Conservation (phyloP, 1,140 invertebrate species). For the Chelonus insularis region DNA sequence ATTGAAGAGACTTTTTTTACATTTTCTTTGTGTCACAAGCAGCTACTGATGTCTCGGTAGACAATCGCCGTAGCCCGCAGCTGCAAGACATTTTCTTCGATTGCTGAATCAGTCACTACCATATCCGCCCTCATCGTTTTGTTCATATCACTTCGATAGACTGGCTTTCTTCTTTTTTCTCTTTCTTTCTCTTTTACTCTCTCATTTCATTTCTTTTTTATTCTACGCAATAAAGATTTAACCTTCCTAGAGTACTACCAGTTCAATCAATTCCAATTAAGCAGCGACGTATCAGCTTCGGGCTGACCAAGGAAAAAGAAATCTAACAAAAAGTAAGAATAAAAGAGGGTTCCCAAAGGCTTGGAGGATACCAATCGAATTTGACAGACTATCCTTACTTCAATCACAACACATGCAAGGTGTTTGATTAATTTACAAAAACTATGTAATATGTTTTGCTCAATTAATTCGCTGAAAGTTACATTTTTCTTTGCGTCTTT, state of each 20-base stretch:
- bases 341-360: neutral
- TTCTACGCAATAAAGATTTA: constrained; percentile 5
- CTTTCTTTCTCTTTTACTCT: neutral
- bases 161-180: neutral
- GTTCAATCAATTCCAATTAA: constrained; percentile 4
- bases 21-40: constrained; percentile 3
- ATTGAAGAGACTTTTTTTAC: neutral
- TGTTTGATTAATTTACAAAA: neutral
- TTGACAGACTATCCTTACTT: neutral
- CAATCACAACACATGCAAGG: neutral
- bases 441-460: neutral
- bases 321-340: neutral
- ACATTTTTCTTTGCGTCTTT: too few relatives aligned
- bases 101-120: constrained; percentile 9
- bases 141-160: constrained; percentile 1
- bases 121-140: constrained; percentile 6
- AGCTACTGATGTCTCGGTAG: too few relatives aligned
- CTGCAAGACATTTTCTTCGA: constrained; percentile 2
- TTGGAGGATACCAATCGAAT: neutral
- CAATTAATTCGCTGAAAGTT: neutral
- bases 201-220: constrained; percentile 1
- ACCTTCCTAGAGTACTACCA: neutral
- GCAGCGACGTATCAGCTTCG: neutral
- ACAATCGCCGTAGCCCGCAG: constrained; percentile 5
- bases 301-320: neutral